A percentile compares a stretch with the other conserved stretches of the same genome.
Conservation (phyloP, 2,113 vertebrate genomes). For the Oreamnos americanus region DNA sequence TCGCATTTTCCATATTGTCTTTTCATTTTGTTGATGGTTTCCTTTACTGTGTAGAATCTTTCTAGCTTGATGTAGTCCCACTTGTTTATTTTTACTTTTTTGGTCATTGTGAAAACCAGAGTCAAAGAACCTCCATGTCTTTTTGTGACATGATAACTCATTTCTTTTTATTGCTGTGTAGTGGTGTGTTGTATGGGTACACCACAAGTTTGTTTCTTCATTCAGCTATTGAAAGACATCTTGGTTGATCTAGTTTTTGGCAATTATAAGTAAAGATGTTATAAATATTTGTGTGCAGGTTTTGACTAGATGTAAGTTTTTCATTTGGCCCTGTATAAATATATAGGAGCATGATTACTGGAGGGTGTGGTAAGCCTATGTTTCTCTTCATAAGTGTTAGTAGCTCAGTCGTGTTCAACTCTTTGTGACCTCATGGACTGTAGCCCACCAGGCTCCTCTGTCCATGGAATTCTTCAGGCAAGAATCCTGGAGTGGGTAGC, state of each 20-base stretch:
- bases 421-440: neutral
- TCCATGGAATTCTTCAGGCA: neutral
- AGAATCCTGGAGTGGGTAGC: neutral
- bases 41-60: neutral
- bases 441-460: neutral
- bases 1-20: neutral
- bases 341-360: neutral
- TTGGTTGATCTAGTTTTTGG: neutral
- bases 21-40: neutral
- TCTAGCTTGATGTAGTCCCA: neutral
- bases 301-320: neutral
- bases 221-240: neutral
- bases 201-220: neutral
- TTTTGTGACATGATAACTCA: neutral
- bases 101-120: neutral
- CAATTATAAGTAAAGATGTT: neutral
- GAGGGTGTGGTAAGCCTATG: neutral
- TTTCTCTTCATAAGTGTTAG: neutral
- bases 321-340: neutral
- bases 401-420: neutral
- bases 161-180: neutral
- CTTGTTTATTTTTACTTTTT: neutral
- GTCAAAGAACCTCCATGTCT: neutral
- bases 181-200: neutral
- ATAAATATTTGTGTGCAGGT: neutral